Percentiles rank a stretch among this genome's conserved stretches.
These are phyloP conservation scores for Ia io DNA, from an alignment of 2,113 vertebrate genomes.

Conservation along the genomic window DNA sequence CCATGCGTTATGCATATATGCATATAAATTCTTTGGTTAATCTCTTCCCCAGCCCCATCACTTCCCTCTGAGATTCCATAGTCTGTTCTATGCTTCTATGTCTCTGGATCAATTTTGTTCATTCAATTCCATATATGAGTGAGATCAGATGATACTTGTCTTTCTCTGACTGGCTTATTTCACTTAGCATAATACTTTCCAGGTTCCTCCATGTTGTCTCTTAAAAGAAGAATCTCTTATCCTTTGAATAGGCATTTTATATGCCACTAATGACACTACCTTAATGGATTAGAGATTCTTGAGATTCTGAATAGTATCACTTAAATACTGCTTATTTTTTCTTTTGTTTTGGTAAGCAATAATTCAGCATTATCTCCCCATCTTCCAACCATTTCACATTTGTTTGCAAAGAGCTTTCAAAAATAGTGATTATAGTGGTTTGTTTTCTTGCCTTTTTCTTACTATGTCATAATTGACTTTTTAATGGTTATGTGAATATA, in stretches of 20 bases:
- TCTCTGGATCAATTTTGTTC: no score
- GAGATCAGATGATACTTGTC: no score
- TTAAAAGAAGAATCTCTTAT: no score
- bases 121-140: no score
- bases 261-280: neutral
- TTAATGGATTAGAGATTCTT: neutral
- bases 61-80: no score
- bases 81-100: no score
- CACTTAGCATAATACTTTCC: no score
- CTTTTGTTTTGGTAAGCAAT: neutral
- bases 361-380: conserved; percentile 1
- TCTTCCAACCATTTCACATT: conserved; percentile 3
- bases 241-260: neutral
- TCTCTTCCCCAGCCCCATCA: no score
- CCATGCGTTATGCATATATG: no score
- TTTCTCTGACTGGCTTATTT: no score
- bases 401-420: conserved; percentile 40
- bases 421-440: neutral
- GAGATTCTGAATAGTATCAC: neutral
- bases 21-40: no score
- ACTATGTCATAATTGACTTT: neutral
- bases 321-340: neutral
- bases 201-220: no score
- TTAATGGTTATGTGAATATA: neutral
- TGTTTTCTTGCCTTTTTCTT: conserved; percentile 42